A percentile compares a stretch with the other conserved stretches of the same genome.
These are phyloP conservation scores for Ennomos erosarius DNA, from an alignment of 2,888 invertebrate genomes.

Conservation along the genomic window DNA sequence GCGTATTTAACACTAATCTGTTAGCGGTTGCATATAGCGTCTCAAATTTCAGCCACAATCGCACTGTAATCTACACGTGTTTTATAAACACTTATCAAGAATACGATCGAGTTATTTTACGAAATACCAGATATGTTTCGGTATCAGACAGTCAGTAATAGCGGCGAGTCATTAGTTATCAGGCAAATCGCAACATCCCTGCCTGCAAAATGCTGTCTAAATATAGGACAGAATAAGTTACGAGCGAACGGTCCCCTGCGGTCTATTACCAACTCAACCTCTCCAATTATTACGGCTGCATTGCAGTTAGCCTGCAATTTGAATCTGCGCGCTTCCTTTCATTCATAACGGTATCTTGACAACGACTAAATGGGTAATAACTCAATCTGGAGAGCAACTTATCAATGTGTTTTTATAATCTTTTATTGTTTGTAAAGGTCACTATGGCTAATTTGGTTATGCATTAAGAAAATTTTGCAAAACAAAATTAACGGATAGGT, in stretches of 20 bases:
- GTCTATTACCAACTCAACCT: constrained; percentile 62
- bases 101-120: constrained; percentile 27
- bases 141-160: constrained; percentile 28
- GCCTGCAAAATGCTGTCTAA: constrained; percentile 59
- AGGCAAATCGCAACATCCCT: constrained; percentile 63
- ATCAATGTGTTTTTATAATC: constrained; percentile 1
- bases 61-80: constrained; percentile 37
- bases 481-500: too few species aligned
- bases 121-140: constrained; percentile 13
- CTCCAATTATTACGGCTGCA: constrained; percentile 71
- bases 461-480: too few species aligned
- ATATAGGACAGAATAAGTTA: constrained; percentile 63
- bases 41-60: constrained; percentile 59
- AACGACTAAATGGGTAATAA: constrained; percentile 38
- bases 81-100: constrained; percentile 43
- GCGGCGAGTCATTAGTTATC: constrained; percentile 50
- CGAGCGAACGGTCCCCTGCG: constrained; percentile 56
- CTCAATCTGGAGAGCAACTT: constrained; percentile 30
- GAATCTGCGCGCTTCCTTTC: constrained; percentile 67
- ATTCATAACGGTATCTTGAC: constrained; percentile 50
- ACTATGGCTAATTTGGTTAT: too few species aligned
- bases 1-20: constrained; percentile 51
- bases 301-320: constrained; percentile 67
- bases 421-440: too few species aligned
- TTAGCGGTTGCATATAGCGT: constrained; percentile 48